Base-by-base conservation (phyloP, 2,113 vertebrate genomes). In the Cynopterus brachyotis region DNA sequence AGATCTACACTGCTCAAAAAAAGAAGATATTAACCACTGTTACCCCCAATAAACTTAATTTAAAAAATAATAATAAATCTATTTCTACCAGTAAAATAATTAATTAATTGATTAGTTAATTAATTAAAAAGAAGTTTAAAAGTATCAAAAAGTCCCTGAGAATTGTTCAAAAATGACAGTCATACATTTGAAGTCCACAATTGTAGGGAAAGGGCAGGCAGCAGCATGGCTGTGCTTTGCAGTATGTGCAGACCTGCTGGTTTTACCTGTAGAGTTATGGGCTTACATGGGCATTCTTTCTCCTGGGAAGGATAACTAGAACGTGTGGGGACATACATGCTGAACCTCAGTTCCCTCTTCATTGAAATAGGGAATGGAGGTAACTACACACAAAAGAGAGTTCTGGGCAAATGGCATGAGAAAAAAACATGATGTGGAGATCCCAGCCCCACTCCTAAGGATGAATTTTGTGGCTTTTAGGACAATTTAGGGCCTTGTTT, bases 401-500 rank as follows among this genome's bases (percentile, higher is more conserved):
- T 9, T 50, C 37, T 26, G 26, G 64, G 59, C 6, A 92, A 84
- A 79, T 3, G 37, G 55, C 37, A 22, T 40, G 17, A 64, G 22
- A 69, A 86, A 89, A 91, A 72, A 75, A 64, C 6, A 26, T 22
- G 15, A 32, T 42, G 22, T 66, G n/a, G 50, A 73, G 70, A 40
- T 24, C 89, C 35, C 42, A 66, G 12, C 5, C 35, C 30, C 35
- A 11, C 15, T n/a, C 69, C 20, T 8, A 9, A 37, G 66, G 22
- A 92, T 40, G n/a, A 24, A 12, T 64, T 24, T 9, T 37, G 6
- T 60, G 47, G 40, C 91, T 93, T 96, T 67, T 12, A 66, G 85
- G 26, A 62, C 32, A 53, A 64, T 72, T 60, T 53, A 59, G 37
- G 81, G n/a, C 53, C 88, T 47, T 62, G 20, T 69, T 89, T 50